Base-by-base conservation (phyloP, 2,888 invertebrate species). In the Aporophyla nigra region DNA sequence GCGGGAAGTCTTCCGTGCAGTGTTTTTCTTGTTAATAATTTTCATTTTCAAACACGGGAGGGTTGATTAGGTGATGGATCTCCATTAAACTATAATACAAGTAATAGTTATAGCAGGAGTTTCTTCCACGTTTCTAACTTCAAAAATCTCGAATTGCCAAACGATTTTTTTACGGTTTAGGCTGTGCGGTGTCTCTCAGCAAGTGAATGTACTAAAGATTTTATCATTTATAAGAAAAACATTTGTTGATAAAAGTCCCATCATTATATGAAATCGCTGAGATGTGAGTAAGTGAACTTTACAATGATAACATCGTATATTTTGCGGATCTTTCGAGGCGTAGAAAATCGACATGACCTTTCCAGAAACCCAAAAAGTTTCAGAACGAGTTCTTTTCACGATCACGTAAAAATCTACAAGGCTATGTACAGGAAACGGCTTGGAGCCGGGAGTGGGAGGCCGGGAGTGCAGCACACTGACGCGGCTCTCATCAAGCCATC, bases 401-500 rank as follows among this genome's bases (percentile, higher is more conserved):
- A 88, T 88, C 86, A 89, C 88, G 89, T 89, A 87, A 87, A 88
- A 88, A 84, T 85, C 85, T 84, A 86, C 56, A 78, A 70, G 69
- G 49, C 69, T 76, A 62, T 77, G 79, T 78, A 82, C 72, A 80
- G 80, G 84, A 62, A 84, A 78, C 82, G 78, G 84, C 76, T 59
- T 56, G 80, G 84, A 78, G 70, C 81, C 62, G 85, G 73, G 80
- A 67, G 67, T 40, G 83, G 84, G 84, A 71, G 86, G 86, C 79
- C 51, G 51, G 24, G 51, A 86, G 87, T 92, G 92, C 93, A 93
- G 89, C 91, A 85, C 85, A 89, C 92, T 92, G 93, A 91, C 93
- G 92, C 91, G 89, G 84, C 89, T 92, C 93, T 95, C 95, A 95
- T 95, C 95, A 95, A 95, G 95, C 93, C 93, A 94, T 94, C 95